These are phyloP conservation scores for Carposina sasakii DNA, from an alignment of 1,140 invertebrate genomes.

Conservation along the genomic window DNA sequence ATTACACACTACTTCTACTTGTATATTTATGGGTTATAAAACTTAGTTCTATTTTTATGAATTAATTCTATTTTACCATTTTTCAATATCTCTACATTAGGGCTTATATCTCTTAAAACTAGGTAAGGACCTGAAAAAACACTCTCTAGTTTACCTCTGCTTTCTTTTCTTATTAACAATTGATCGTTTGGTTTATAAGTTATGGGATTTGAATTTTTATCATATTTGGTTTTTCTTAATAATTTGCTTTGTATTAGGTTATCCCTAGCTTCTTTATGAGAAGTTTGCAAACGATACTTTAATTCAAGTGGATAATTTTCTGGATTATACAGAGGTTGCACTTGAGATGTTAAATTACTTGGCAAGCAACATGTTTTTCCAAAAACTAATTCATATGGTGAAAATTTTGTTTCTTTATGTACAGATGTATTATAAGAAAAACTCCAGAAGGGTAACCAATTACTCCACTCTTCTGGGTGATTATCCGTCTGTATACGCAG, in stretches of 20 bases:
- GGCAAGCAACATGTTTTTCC: not conserved
- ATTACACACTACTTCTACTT: no score
- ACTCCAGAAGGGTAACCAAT: not conserved
- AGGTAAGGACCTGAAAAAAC: no score
- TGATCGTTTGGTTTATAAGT: no score
- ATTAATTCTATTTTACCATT: no score
- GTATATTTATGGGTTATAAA: no score
- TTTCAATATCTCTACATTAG: no score
- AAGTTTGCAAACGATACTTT: not conserved
- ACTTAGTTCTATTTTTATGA: no score
- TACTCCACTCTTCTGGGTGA: not conserved
- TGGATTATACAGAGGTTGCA: not conserved
- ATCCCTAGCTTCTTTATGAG: not conserved
- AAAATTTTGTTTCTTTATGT: not conserved
- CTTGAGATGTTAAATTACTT: not conserved
- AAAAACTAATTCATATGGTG: not conserved
- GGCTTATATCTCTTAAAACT: no score
- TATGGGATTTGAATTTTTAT: no score
- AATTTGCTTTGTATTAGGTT: not conserved
- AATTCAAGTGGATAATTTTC: slow-evolving; percentile 1
- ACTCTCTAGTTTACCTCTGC: no score
- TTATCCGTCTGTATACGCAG: not conserved
- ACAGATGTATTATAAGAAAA: not conserved
- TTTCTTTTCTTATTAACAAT: no score
- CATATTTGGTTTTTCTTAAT: not conserved